These are phyloP conservation scores for Dioctria rufipes DNA, from an alignment of 2,888 invertebrate species.

Conservation along the genomic window DNA sequence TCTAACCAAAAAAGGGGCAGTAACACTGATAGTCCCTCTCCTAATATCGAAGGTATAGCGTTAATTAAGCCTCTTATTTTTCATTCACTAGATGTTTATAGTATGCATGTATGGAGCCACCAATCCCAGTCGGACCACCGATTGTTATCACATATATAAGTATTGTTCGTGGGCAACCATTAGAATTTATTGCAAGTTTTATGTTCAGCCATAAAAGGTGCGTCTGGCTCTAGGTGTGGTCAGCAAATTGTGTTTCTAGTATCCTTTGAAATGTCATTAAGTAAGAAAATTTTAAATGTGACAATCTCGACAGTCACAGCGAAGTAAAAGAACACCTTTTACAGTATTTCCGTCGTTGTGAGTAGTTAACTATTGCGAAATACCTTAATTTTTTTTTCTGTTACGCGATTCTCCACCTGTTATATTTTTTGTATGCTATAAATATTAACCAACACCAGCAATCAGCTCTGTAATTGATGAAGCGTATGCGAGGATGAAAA, in stretches of 20 bases:
- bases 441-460: no score
- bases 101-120: not conserved
- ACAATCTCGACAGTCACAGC: no score
- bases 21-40: not conserved
- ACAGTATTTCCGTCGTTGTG: no score
- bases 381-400: no score
- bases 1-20: not conserved
- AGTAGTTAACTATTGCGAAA: no score
- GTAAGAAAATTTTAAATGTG: no score
- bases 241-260: not conserved
- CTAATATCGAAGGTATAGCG: not conserved
- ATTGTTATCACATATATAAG: not conserved
- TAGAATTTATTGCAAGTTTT: constrained; percentile 6
- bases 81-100: not conserved
- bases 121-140: not conserved
- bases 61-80: not conserved
- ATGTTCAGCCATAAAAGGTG: not conserved
- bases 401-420: no score
- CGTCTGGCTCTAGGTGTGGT: not conserved
- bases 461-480: no score
- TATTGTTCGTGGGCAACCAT: not conserved
- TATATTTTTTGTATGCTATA: no score
- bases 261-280: no score
- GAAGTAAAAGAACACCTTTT: no score
- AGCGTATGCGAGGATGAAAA: no score